Base-by-base conservation (phyloP, 2,888 invertebrate genomes). In the Drosophila bunnanda region DNA sequence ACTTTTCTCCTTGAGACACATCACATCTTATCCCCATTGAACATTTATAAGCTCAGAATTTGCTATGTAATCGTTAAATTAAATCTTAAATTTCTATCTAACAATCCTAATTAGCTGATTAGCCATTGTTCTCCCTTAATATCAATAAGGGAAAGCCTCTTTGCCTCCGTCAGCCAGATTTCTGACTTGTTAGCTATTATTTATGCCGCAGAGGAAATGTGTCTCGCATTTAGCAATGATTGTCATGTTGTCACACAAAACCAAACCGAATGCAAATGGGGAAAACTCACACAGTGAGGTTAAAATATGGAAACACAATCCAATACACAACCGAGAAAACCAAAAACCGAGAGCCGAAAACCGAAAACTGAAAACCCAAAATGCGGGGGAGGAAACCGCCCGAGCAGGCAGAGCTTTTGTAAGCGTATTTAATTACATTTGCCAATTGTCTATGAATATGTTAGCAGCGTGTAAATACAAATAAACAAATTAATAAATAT, bases 401-500 rank as follows among this genome's bases (percentile, higher is more conserved):
- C 17, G 17, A 38, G 52, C 34, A 28, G 36, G 20, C n/a, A 73
- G 62, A 57, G 72, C 82, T 69, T 78, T 82, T 79, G 84, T 75
- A 81, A 77, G 80, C 76, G 84, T 81, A 81, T 82, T 82, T 82
- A 84, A 82, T 82, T 82, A 82, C 82, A 84, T 82, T 84, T 84
- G 79, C 70, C 81, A 84, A 86, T 88, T 89, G 89, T 89, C 86
- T 89, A 89, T 86, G 86, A 86, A 86, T 86, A 88, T 89, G 89
- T 89, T 88, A 80, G 86, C 88, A 82, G 74, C 70, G 79, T 88
- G 86, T 82, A 86, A 82, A 89, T 76, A 89, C 78, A 67, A 77
- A 76, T 44, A 82, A 60, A 78, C 86, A 85, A 82, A 85, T 89
- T 88, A 86, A 89, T 89, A 89, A 85, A 89, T 86, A 82, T 78